Conservation (phyloP, 2,113 vertebrate genomes). For the Eulemur macaco region DNA sequence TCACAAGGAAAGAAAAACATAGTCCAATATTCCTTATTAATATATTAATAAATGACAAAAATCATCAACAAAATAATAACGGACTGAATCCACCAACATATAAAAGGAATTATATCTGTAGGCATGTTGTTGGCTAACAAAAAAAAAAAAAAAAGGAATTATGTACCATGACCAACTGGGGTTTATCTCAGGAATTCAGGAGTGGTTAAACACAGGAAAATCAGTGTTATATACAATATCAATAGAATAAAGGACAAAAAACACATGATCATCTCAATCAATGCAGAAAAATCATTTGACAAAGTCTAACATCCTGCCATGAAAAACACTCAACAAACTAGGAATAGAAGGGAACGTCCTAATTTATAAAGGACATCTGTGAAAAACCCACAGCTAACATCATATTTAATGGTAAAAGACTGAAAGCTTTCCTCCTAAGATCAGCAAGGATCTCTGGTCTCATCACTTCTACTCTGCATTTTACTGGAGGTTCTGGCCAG, state of each 20-base stretch:
- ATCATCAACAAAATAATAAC: slow-evolving; percentile 30
- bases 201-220: not conserved
- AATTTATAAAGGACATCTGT: not conserved
- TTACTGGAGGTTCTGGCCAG: not conserved
- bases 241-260: not conserved
- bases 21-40: not conserved
- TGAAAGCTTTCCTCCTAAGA: not conserved
- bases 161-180: not conserved
- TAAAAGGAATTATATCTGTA: not conserved
- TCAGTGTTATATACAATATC: not conserved
- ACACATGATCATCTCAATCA: not conserved
- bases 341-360: not conserved
- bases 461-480: not conserved
- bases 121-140: no score
- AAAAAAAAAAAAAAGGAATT: not conserved
- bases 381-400: not conserved
- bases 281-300: not conserved
- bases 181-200: slow-evolving; percentile 2
- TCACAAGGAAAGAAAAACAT: not conserved
- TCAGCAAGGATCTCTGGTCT: not conserved
- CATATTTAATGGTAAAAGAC: not conserved
- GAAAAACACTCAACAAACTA: not conserved
- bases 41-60: not conserved
- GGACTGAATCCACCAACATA: slow-evolving; percentile 18
- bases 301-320: not conserved